phyloP scores from a whole-genome alignment of 2,888 invertebrate species.

The Drosophila greeni region DNA sequence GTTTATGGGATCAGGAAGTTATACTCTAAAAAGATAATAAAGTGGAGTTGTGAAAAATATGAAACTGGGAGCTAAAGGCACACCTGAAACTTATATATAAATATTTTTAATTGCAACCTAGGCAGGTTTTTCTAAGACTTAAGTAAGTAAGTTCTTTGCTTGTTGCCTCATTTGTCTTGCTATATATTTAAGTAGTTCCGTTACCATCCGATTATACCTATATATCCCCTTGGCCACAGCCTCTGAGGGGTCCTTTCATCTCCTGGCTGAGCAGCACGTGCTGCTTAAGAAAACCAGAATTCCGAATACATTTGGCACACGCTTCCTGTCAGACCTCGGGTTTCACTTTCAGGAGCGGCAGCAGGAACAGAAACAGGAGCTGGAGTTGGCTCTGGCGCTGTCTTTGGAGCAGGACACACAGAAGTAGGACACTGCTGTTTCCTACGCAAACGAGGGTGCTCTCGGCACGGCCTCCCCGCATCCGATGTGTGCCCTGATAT shows the following conservation, averaged over 20 bases:
- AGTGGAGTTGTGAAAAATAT: not conserved
- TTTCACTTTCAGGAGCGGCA: conserved; percentile 68
- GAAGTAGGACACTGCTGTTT: conserved; percentile 55
- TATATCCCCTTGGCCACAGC: conserved; percentile 1
- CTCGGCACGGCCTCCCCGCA: conserved; percentile 32
- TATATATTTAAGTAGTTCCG: not conserved
- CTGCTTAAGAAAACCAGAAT: conserved; percentile 27
- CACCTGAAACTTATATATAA: not conserved
- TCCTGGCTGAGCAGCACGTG: conserved; percentile 28
- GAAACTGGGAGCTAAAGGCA: not conserved
- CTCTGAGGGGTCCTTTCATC: not conserved
- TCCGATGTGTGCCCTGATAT: conserved; percentile 60
- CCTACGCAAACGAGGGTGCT: conserved; percentile 52
- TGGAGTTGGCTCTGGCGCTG: not conserved
- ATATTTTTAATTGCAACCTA: not conserved
- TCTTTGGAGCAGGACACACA: conserved; percentile 10
- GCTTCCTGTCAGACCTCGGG: conserved; percentile 62
- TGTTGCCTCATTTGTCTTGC: not conserved
- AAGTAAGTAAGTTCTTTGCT: not conserved
- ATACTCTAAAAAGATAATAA: conserved; percentile 44
- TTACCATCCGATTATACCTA: not conserved
- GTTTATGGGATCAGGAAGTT: conserved; percentile 68
- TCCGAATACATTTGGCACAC: conserved; percentile 48
- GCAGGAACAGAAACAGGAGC: conserved; percentile 7
- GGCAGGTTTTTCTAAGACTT: not conserved